These are phyloP conservation scores for Dinocampus coccinellae DNA, from an alignment of 2,888 invertebrate genomes.

Conservation along the genomic window DNA sequence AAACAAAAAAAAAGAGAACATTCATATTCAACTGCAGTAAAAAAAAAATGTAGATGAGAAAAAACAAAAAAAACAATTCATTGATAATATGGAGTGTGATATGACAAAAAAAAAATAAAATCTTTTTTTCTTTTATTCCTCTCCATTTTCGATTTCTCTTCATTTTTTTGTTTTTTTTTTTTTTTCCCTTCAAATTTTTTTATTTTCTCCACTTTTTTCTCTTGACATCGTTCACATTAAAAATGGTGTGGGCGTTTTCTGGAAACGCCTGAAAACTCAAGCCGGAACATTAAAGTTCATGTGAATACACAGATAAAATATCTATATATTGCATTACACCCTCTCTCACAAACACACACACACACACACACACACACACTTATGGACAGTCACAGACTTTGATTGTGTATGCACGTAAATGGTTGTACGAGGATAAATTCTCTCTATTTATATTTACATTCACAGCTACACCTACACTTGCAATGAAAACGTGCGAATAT, in stretches of 20 bases:
- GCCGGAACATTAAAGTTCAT: slow-evolving; percentile 1
- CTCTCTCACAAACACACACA: no score
- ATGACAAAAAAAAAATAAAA: no score
- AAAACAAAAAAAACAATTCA: no score
- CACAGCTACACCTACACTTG: slow-evolving; percentile 8
- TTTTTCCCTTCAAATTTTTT: background rate
- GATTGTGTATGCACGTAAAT: background rate
- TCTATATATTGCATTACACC: slow-evolving; percentile 10
- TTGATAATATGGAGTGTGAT: no score
- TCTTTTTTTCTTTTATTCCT: background rate
- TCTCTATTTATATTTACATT: background rate
- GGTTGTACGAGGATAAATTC: background rate
- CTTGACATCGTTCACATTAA: no score
- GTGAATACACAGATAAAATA: background rate
- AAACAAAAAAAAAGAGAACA: no score
- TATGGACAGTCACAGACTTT: no score
- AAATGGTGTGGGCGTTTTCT: slow-evolving; percentile 7
- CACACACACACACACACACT: no score
- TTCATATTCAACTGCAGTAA: no score
- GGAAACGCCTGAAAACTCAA: background rate
- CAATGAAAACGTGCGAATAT: background rate
- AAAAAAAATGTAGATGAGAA: no score
- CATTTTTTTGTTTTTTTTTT: background rate
- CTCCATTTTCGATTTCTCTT: background rate
- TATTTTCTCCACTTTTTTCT: no score